These are phyloP conservation scores for Micronisus gabar DNA, from an alignment of 2,113 vertebrate species.

Conservation along the genomic window DNA sequence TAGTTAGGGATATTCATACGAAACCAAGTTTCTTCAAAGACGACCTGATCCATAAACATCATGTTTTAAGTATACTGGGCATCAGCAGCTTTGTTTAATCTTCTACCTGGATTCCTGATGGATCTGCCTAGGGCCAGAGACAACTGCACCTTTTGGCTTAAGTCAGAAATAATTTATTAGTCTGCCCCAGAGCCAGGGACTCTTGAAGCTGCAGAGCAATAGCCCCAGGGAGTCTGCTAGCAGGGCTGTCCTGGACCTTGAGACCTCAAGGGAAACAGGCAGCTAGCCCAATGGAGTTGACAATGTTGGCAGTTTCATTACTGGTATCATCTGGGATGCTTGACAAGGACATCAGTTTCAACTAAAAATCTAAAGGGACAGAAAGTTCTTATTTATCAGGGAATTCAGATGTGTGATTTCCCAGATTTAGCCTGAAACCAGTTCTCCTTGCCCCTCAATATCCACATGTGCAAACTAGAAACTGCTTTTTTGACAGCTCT, in stretches of 20 bases:
- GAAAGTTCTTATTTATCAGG: constrained; percentile 15
- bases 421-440: neutral
- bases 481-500: neutral
- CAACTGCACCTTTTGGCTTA: neutral
- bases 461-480: neutral
- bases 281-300: neutral
- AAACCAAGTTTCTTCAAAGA: neutral
- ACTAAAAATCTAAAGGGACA: neutral
- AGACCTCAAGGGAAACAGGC: neutral
- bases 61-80: neutral
- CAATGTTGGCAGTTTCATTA: constrained; percentile 7
- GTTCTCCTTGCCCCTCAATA: neutral
- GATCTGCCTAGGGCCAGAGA: neutral
- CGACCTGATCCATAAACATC: neutral
- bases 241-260: neutral
- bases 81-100: neutral
- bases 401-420: constrained; percentile 20
- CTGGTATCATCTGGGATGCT: constrained; percentile 2
- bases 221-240: neutral
- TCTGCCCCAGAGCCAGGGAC: neutral
- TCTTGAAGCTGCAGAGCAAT: neutral
- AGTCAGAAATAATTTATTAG: neutral
- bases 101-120: neutral
- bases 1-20: neutral
- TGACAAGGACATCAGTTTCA: constrained; percentile 23